These are phyloP conservation scores for Brenthis daphne DNA, from an alignment of 2,888 invertebrate genomes.

Conservation along the genomic window DNA sequence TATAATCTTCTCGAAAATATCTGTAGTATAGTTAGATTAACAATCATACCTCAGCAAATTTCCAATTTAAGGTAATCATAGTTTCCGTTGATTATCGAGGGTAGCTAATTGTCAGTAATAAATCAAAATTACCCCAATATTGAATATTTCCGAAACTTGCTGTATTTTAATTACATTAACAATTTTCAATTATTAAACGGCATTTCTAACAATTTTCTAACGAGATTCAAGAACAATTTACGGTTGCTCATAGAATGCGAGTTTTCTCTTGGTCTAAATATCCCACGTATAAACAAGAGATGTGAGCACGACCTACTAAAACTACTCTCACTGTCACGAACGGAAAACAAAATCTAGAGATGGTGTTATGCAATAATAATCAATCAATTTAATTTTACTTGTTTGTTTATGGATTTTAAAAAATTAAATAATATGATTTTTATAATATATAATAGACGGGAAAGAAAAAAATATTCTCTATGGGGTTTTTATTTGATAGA, in stretches of 20 bases:
- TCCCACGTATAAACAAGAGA: constrained; percentile 49
- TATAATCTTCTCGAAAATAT: background rate
- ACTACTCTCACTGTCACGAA: constrained; percentile 69
- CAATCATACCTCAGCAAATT: constrained; percentile 19
- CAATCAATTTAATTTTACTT: constrained; percentile 31
- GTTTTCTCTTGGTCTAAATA: constrained; percentile 60
- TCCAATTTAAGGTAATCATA: constrained; percentile 29
- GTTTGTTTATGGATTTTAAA: no score
- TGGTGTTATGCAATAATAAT: constrained; percentile 46
- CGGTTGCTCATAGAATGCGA: constrained; percentile 28
- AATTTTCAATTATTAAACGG: constrained; percentile 12
- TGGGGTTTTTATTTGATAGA: no score
- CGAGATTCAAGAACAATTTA: constrained; percentile 15
- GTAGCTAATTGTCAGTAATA: constrained; percentile 35
- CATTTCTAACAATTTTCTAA: constrained; percentile 4
- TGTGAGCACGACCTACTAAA: constrained; percentile 73
- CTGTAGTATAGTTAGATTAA: background rate
- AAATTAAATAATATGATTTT: no score
- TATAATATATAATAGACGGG: no score
- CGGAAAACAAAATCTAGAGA: constrained; percentile 45
- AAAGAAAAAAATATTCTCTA: no score
- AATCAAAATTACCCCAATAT: constrained; percentile 34
- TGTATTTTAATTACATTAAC: constrained; percentile 27
- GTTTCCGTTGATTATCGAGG: constrained; percentile 20
- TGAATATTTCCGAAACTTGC: constrained; percentile 17